phyloP scores from a whole-genome alignment of 2,888 invertebrate genomes.

The Drosophila diplacantha region DNA sequence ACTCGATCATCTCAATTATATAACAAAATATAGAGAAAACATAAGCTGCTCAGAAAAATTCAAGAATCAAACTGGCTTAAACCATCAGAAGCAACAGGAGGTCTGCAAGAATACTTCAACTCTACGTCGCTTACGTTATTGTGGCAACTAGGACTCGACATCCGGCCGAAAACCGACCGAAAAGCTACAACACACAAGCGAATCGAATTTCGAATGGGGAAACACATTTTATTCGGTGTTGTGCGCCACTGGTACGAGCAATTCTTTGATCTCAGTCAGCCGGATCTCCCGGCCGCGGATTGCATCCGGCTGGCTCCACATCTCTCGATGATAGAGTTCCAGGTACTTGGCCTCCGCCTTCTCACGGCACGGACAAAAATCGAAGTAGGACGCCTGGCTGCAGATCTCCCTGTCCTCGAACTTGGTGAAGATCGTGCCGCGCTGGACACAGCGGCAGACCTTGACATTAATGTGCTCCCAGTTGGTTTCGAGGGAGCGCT shows the following conservation, averaged over 20 bases:
- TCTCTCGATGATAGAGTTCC: slow-evolving; percentile 63
- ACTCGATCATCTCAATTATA: too few relatives aligned
- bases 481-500: slow-evolving; percentile 43
- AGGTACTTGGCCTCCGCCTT: slow-evolving; percentile 72
- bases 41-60: neutral
- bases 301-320: slow-evolving; percentile 53
- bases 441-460: slow-evolving; percentile 68
- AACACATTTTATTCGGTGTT: slow-evolving; percentile 28
- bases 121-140: slow-evolving; percentile 8
- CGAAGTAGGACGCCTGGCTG: slow-evolving; percentile 63
- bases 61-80: neutral
- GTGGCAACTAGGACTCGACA: slow-evolving; percentile 1
- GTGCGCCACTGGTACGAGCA: slow-evolving; percentile 9
- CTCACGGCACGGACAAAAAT: slow-evolving; percentile 74
- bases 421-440: slow-evolving; percentile 58
- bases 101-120: neutral
- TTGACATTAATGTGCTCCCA: slow-evolving; percentile 60
- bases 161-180: slow-evolving; percentile 7
- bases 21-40: neutral
- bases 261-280: slow-evolving; percentile 59
- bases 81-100: neutral
- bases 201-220: slow-evolving; percentile 18
- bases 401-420: slow-evolving; percentile 46
- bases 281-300: slow-evolving; percentile 50
- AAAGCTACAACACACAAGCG: slow-evolving; percentile 20